These are phyloP conservation scores for Calycopis cecrops DNA, from an alignment of 1,140 invertebrate genomes.

Conservation along the genomic window DNA sequence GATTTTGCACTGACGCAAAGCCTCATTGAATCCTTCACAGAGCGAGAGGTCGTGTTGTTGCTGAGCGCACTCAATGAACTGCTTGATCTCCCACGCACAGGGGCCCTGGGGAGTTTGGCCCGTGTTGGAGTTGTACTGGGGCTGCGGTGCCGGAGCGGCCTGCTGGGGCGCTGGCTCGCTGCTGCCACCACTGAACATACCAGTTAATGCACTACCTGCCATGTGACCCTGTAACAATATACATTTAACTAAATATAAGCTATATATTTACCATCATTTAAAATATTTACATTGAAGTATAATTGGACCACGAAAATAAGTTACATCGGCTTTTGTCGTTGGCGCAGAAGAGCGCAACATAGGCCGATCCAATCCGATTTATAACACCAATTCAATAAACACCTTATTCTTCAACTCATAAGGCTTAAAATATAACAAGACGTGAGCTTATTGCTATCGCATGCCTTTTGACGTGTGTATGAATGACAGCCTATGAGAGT, in stretches of 20 bases:
- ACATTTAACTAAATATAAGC: neutral
- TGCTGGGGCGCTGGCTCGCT: slow-evolving; percentile 75
- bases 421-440: too few relatives aligned
- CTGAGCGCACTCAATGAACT: slow-evolving; percentile 92
- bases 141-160: slow-evolving; percentile 57
- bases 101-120: slow-evolving; percentile 78
- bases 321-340: too few relatives aligned
- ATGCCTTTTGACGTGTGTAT: too few relatives aligned
- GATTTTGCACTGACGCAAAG: slow-evolving; percentile 91
- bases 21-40: slow-evolving; percentile 95
- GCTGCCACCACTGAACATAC: slow-evolving; percentile 86
- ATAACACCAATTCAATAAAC: too few relatives aligned
- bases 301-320: too few relatives aligned
- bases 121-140: slow-evolving; percentile 56
- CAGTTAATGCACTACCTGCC: slow-evolving; percentile 89
- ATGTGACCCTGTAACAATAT: slow-evolving; percentile 82
- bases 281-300: neutral
- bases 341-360: too few relatives aligned
- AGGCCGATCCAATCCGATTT: too few relatives aligned
- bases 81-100: slow-evolving; percentile 92
- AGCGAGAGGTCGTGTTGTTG: slow-evolving; percentile 88
- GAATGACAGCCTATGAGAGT: too few relatives aligned
- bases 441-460: too few relatives aligned
- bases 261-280: neutral
- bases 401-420: too few relatives aligned